Evolutionary conservation across 2,888 invertebrate genomes (phyloP).

Genomic region (Acronicta psi): DNA sequence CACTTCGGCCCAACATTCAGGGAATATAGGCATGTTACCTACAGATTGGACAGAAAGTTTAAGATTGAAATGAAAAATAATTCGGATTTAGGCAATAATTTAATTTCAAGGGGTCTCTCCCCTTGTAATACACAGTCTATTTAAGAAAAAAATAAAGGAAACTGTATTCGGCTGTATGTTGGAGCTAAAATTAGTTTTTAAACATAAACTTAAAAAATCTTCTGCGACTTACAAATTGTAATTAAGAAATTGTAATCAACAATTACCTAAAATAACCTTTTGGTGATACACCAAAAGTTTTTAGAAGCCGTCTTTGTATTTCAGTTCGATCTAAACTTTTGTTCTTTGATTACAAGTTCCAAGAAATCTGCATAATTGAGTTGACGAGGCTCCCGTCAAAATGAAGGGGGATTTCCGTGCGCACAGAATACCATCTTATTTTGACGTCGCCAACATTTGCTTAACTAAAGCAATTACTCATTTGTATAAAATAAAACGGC

Average conservation of each 20-base stretch:
- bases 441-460: constrained; percentile 38
- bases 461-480: constrained; percentile 48
- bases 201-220: not conserved
- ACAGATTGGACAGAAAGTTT: no score
- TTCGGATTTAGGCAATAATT: no score
- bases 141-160: no score
- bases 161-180: no score
- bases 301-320: constrained; percentile 40
- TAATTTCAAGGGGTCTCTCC: constrained; percentile 20
- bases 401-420: constrained; percentile 49
- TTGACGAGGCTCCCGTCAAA: constrained; percentile 48
- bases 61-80: no score
- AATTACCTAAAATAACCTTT: not conserved
- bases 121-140: not conserved
- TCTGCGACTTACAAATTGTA: constrained; percentile 3
- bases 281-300: constrained; percentile 23
- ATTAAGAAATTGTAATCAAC: constrained; percentile 19
- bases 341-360: constrained; percentile 59
- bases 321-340: constrained; percentile 50
- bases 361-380: constrained; percentile 56
- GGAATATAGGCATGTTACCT: no score
- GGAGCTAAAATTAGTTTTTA: not conserved
- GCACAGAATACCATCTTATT: constrained; percentile 45
- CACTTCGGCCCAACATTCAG: no score
- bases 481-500: constrained; percentile 44